Evolutionary conservation across 2,113 vertebrate species (phyloP), one percentile per base, ranked within the genome.

Genomic region (Amia ocellicauda): DNA sequence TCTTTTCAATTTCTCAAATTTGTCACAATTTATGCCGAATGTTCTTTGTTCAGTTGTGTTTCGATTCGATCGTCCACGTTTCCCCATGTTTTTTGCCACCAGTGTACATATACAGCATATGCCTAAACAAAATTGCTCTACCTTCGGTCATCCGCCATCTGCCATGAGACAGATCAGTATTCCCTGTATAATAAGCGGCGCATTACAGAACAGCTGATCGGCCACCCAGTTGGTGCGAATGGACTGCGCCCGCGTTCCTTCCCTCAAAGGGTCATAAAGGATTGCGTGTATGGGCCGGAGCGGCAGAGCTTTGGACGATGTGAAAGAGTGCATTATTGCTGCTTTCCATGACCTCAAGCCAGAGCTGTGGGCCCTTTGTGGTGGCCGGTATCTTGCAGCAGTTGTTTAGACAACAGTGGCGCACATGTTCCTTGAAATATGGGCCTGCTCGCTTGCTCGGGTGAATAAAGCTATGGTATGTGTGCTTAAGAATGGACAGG

Each of bases 331-430:
- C 78, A 80, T 86, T 87, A 79, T 87, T 72, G 31, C 81, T 77
- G 83, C 80, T 86, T 86, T 88, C 83, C 83, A 78, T 82, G 85
- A 80, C 82, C 83, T 81, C 78, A 83, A 79, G 83, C 80, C 81
- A 85, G 80, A 69, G 73, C 76, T 79, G 3, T 27, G 54, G 63
- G 28, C 40, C 54, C 80, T 80, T 79, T 81, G 82, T 77, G 74
- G 77, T 63, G 58, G 77, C 80, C 76, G 72, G 80, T 36, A 36
- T 78, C 80, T 85, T 53, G 60, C 73, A 74, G 74, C 67, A 61
- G 80, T 82, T 90, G 85, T 88, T 90, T 90, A 83, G 85, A 89
- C 87, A 90, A 87, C 84, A 84, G 87, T 78, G 84, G 80, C 55
- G 85, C 87, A 88, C 85, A 87, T 89, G 87, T 87, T 80, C 81